Base-by-base conservation (phyloP, 2,888 invertebrate genomes). In the Sarcophaga carnaria region DNA sequence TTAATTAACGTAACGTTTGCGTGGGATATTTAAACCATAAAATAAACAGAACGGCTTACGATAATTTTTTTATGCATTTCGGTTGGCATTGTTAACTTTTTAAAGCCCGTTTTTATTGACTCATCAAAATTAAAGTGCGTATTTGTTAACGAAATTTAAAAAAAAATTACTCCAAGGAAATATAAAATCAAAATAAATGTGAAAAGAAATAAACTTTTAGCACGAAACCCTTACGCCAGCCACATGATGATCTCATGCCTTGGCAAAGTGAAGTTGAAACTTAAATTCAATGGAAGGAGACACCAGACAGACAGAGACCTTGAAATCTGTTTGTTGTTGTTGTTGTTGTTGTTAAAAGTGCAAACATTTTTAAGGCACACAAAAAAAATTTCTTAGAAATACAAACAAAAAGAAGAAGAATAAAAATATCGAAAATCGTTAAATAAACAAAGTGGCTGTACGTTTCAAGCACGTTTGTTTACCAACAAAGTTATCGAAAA, bases 191-290 rank as follows among this genome's bases (percentile, higher is more conserved):
- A 37, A 37, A 37, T 10, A 37, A 37, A 37, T 10, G 10, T 37
- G 37, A 37, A 11, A 59, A 47, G 45, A 64, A 22, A 25, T 27
- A 47, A n/a, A 5, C 62, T 25, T 45, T 63, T 11, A 22, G 1
- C 60, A 76, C 71, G 59, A 71, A 66, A 66, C 59, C 64, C 75
- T 79, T 75, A 37, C 20, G 27, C 14, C n/a, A 54, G 27, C 14
- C n/a, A 54, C 17, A 45, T 20, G 67, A 80, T 84, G 80, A 80
- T 66, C 47, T 84, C 84, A 84, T 76, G 45, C 5, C 20, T 67
- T 62, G 77, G 27, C 37, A 37, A 37, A 8, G 37, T 37, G 6
- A 37, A 12, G 66, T 14, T 72, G 47, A 45, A 70, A 63, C 10
- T 63, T 22, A 63, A 63, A 67, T 67, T 49, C 11, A 64, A 37